phyloP scores from a whole-genome alignment of 2,888 invertebrate species.

The Brachypalpus laphriformis region DNA sequence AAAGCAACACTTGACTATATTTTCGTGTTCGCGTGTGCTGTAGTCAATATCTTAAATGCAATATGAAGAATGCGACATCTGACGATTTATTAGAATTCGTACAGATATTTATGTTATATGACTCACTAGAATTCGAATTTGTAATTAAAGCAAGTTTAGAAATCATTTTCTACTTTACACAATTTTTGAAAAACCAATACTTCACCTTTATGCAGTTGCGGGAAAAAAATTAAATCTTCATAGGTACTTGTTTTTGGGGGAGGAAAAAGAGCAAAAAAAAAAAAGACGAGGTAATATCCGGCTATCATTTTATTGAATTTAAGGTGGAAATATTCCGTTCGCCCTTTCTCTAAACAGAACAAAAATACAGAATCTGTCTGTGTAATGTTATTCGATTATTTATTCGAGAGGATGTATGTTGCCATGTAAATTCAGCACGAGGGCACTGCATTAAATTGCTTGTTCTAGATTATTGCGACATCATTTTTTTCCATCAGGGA shows the following conservation, averaged over 20 bases:
- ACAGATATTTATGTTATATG: too few species aligned
- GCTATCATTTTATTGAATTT: conserved; percentile 38
- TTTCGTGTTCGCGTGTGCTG: too few species aligned
- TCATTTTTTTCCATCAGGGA: not conserved
- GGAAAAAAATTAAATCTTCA: not conserved
- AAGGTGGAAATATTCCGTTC: not conserved
- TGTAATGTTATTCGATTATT: not conserved
- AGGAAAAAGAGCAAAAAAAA: not conserved
- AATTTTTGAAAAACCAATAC: not conserved
- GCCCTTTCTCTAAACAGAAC: not conserved
- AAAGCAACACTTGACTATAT: too few species aligned
- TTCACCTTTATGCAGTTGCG: not conserved
- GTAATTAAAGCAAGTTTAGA: too few species aligned
- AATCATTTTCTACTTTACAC: too few species aligned
- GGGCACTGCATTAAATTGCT: not conserved
- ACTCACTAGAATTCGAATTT: too few species aligned
- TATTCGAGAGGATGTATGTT: not conserved
- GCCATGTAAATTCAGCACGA: not conserved
- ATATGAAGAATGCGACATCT: too few species aligned
- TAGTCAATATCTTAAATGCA: too few species aligned
- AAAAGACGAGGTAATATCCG: conserved; percentile 24
- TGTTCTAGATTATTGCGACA: not conserved
- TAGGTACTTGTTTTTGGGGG: not conserved
- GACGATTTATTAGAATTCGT: too few species aligned
- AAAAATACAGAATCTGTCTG: not conserved